Conservation (phyloP, 2,888 invertebrate species). For the Leucania comma region DNA sequence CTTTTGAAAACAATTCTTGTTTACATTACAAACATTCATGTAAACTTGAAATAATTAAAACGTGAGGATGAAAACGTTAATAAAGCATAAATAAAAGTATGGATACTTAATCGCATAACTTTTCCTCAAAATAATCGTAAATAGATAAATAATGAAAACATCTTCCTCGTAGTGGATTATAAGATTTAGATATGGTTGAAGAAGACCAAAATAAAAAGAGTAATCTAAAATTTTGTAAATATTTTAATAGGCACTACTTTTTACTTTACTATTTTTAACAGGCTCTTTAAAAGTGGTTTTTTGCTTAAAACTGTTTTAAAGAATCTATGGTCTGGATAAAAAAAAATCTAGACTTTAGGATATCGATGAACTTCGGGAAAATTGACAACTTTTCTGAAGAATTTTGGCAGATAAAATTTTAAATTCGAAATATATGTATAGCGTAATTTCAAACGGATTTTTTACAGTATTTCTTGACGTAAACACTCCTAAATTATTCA, state of each 20-base stretch:
- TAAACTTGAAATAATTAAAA: constrained; percentile 13
- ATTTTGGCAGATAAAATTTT: background rate
- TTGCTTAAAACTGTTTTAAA: background rate
- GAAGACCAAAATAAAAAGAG: background rate
- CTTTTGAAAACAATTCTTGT: background rate
- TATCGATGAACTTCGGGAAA: background rate
- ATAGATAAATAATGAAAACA: constrained; percentile 10
- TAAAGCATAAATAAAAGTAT: constrained; percentile 1
- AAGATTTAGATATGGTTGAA: constrained; percentile 20
- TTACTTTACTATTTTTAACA: too few relatives aligned
- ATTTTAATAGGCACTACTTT: constrained; percentile 11
- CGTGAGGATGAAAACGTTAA: background rate
- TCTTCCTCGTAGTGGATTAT: constrained; percentile 11
- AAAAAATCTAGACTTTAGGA: too few relatives aligned
- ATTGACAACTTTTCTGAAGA: background rate
- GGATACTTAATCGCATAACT: background rate
- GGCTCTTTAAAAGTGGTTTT: too few relatives aligned
- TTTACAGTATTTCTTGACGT: background rate
- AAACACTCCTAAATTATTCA: background rate
- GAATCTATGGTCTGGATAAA: too few relatives aligned
- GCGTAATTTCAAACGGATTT: background rate
- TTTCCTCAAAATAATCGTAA: constrained; percentile 4
- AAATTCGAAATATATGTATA: background rate
- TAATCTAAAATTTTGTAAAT: constrained; percentile 7
- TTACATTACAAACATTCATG: background rate